Base-by-base conservation (phyloP, 2,888 invertebrate species). In the Ganaspis brasiliensis region DNA sequence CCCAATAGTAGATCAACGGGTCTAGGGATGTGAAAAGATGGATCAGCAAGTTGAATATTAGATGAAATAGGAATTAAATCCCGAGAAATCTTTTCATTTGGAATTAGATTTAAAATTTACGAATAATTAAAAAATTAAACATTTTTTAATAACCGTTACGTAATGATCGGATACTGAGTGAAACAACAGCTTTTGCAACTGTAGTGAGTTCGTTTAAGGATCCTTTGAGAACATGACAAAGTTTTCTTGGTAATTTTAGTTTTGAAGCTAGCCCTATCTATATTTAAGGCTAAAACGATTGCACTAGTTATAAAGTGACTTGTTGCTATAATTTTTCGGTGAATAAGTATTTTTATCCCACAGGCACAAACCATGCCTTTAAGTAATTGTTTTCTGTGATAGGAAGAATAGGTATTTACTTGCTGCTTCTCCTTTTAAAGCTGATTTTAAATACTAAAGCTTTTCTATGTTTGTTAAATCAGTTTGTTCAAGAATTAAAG, bases 11-110 rank as follows among this genome's bases (percentile, higher is more conserved):
- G n/a, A n/a, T n/a, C n/a, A n/a, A n/a, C n/a, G n/a, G n/a, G n/a
- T n/a, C n/a, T 4, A 0, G 81, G 76, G 8, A 76, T 2, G 21
- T 80, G 80, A 61, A 82, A 82, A 31, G 75, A 16, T n/a, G n/a
- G n/a, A n/a, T n/a, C n/a, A n/a, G n/a, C n/a, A n/a, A n/a, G n/a
- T n/a, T n/a, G n/a, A n/a, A 83, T 45, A 2, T 81, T 78, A 0
- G 1, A 0, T 0, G 82, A 81, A 31, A 81, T 77, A 0, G 57
- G 19, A 5, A 82, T 21, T 0, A 4, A 19, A 10, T 78, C 56
- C 9, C 82, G 56, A 0, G 76, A 61, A 24, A 14, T 16, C n/a
- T n/a, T n/a, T n/a, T n/a, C n/a, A n/a, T n/a, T n/a, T n/a, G n/a
- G n/a, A n/a, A n/a, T n/a, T n/a, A 52, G 2, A 2, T 52, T 52